A percentile compares a stretch with the other conserved stretches of the same genome.
Conservation (phyloP, 2,113 vertebrate species). For the Choloepus hoffmanni region DNA sequence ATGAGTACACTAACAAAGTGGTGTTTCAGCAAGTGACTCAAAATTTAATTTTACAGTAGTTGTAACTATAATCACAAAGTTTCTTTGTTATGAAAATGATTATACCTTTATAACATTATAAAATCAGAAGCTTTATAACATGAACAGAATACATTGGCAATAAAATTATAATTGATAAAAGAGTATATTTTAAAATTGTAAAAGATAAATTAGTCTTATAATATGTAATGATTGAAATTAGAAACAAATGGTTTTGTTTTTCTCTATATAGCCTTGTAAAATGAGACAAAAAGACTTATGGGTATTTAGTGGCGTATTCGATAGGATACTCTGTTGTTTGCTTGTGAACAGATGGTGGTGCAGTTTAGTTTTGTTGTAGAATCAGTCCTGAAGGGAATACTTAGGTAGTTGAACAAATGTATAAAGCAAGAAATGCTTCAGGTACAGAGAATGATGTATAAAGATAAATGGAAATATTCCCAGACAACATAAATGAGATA, state of each 20-base stretch:
- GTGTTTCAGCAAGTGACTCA: conserved; percentile 43
- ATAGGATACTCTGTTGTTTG: background rate
- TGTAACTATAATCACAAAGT: background rate
- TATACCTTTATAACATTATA: background rate
- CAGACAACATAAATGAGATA: background rate
- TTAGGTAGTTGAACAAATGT: conserved; percentile 5
- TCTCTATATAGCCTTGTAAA: background rate
- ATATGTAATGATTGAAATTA: background rate
- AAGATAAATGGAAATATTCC: conserved; percentile 37
- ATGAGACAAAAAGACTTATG: background rate
- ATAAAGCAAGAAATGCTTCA: background rate
- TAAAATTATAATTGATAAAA: background rate
- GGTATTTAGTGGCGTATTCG: background rate
- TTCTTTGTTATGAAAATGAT: conserved; percentile 33
- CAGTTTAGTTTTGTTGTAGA: conserved; percentile 33
- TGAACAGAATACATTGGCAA: background rate
- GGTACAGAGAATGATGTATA: conserved; percentile 17
- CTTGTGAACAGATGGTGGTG: conserved; percentile 24
- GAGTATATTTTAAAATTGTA: background rate
- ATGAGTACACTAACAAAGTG: conserved; percentile 45
- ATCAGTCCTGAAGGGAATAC: conserved; percentile 27
- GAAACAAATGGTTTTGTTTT: background rate
- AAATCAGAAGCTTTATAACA: background rate
- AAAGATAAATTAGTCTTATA: background rate
- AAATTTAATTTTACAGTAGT: conserved; percentile 42